A percentile compares a stretch with the other conserved stretches of the same genome.
phyloP scores from a whole-genome alignment of 1,140 invertebrate species.

The Caenorhabditis tropicalis region DNA sequence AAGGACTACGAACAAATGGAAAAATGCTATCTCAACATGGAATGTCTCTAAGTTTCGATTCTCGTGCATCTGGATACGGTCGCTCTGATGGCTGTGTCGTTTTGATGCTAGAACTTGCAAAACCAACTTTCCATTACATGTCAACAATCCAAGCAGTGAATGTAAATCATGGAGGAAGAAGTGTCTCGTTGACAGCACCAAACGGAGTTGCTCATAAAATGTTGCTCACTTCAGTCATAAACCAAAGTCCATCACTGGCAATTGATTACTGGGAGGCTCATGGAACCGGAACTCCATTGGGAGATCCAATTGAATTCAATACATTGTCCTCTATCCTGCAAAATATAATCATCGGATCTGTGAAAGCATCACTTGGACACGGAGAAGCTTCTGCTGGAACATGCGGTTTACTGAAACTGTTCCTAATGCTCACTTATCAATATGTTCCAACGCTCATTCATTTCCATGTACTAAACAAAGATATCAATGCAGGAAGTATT shows the following conservation, averaged over 20 bases:
- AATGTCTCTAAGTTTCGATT: constrained; percentile 89
- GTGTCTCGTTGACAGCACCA: constrained; percentile 64
- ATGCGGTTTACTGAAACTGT: constrained; percentile 62
- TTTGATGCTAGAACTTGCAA: constrained; percentile 47
- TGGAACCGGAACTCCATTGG: constrained; percentile 64
- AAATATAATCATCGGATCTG: constrained; percentile 53
- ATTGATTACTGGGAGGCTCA: constrained; percentile 65
- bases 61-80: constrained; percentile 75
- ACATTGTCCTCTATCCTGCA: constrained; percentile 58
- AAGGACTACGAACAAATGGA: constrained; percentile 87
- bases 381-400: constrained; percentile 65
- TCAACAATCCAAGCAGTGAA: constrained; percentile 56
- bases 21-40: constrained; percentile 88
- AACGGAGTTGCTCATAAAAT: constrained; percentile 60
- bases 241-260: background rate
- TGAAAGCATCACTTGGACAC: constrained; percentile 65
- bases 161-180: constrained; percentile 66
- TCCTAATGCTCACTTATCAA: constrained; percentile 42
- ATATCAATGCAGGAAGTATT: constrained; percentile 50
- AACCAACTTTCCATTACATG: constrained; percentile 54
- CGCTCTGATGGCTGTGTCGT: constrained; percentile 65
- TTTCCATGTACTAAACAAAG: constrained; percentile 53
- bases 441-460: constrained; percentile 51
- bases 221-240: constrained; percentile 42
- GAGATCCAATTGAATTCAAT: constrained; percentile 66